These are phyloP conservation scores for Emberiza fucata DNA, from an alignment of 2,113 vertebrate species.

Conservation along the genomic window DNA sequence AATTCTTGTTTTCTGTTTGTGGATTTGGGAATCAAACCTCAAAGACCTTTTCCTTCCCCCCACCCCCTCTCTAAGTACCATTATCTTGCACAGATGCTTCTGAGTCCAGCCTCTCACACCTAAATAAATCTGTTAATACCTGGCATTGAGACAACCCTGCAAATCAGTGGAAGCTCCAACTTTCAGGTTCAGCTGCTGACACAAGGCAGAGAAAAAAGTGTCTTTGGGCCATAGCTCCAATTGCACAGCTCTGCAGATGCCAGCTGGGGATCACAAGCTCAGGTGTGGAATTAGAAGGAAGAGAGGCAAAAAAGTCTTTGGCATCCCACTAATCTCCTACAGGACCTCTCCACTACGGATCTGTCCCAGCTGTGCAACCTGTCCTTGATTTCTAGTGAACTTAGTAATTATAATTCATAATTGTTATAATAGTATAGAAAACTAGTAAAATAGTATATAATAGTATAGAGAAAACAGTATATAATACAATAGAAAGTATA, in stretches of 20 bases:
- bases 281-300: not conserved
- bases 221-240: not conserved
- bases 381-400: not conserved
- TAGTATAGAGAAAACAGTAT: not conserved
- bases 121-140: not conserved
- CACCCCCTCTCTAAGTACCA: not conserved
- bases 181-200: not conserved
- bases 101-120: not conserved
- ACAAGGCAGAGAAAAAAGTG: not conserved
- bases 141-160: not conserved
- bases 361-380: not conserved
- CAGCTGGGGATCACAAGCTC: not conserved
- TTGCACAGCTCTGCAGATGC: not conserved
- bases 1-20: not conserved
- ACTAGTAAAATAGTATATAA: too few species aligned
- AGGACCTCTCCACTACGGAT: not conserved
- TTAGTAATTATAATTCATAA: not conserved
- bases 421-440: not conserved
- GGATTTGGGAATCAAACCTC: not conserved
- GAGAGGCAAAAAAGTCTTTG: not conserved
- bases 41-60: not conserved
- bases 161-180: not conserved
- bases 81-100: not conserved
- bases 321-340: not conserved
- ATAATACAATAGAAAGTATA: not conserved